Evolutionary conservation across 2,797 vertebrate genomes (phyloP), one percentile per base, ranked within the genome.

Genomic region (Dendrocincla fuliginosa): DNA sequence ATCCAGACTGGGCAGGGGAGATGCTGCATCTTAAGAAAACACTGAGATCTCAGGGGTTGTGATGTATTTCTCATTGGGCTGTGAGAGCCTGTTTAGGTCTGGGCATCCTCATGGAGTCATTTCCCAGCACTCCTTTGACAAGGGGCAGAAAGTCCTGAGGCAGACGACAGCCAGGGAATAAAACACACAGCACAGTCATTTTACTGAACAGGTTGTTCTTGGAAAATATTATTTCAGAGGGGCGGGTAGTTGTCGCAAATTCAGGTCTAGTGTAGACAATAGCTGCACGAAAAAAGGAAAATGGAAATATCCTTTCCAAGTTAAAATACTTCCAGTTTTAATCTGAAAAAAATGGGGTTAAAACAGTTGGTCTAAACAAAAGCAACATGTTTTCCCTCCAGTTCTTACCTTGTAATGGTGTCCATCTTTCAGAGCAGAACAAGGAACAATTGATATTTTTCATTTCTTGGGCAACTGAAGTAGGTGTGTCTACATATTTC

Each of bases 381-480:
- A 84, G 8, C 28, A 44, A 9, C 1, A 1, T 4, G 3, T 0
- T 50, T 84, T 53, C 20, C 3, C 35, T 86, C 33, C 33, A 30
- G 32, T 80, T 80, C 63, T 33, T 46, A 18, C 17, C 4, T 0
- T 3, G 6, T 27, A 41, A 11, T 4, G 2, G 8, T 30, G 6
- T 23, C 16, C 28, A 30, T 22, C 60, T 56, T 56, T 32, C 73
- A 60, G 46, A 50, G 5, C 53, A 57, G 30, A 65, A 44, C 12
- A 32, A 46, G 39, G 10, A 81, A 10, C 16, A 12, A 18, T 0
- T 93, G 64, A 9, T 7, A 35, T 42, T 68, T 76, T 68, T 53
- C 5, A 39, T 53, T 70, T 60, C 16, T 39, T 28, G 18, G 33
- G 13, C 2, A 13, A 17, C 50, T 11, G 44, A 44, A 10, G 50